These are phyloP conservation scores for Pseudococcus viburni DNA, from an alignment of 2,888 invertebrate genomes.

Conservation along the genomic window DNA sequence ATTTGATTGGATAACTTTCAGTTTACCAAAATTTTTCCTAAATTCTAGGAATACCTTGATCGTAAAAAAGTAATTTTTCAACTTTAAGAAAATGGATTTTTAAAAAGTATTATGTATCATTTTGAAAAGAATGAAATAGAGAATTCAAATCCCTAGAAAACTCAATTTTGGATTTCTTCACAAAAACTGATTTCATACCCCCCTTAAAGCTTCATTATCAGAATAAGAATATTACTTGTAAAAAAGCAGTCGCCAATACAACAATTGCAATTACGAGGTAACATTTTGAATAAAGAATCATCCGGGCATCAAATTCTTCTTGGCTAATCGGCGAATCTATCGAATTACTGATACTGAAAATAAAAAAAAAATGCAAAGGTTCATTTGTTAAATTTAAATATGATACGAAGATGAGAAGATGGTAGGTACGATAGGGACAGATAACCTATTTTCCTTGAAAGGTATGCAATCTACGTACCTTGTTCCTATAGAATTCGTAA, in stretches of 20 bases:
- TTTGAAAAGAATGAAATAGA: too few species aligned
- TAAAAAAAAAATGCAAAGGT: not conserved
- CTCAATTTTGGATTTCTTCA: too few species aligned
- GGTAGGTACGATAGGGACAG: not conserved
- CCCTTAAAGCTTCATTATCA: not conserved
- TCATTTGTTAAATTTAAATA: not conserved
- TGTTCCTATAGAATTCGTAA: not conserved
- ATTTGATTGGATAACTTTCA: too few species aligned
- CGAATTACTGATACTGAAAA: not conserved
- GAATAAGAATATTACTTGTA: constrained; percentile 70
- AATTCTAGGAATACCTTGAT: too few species aligned
- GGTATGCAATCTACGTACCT: not conserved
- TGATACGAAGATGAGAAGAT: not conserved
- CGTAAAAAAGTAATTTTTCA: too few species aligned
- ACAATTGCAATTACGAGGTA: constrained; percentile 73
- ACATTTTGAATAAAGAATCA: constrained; percentile 70
- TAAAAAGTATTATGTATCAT: too few species aligned
- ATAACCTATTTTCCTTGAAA: not conserved
- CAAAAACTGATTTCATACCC: too few species aligned
- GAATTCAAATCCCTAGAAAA: too few species aligned
- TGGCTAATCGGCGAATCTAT: constrained; percentile 55
- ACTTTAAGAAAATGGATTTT: too few species aligned
- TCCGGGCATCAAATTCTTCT: constrained; percentile 68
- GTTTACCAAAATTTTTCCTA: too few species aligned
- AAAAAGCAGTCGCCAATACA: constrained; percentile 72